These are phyloP conservation scores for Camptogramma bilineatum DNA, from an alignment of 2,888 invertebrate genomes.

Conservation along the genomic window DNA sequence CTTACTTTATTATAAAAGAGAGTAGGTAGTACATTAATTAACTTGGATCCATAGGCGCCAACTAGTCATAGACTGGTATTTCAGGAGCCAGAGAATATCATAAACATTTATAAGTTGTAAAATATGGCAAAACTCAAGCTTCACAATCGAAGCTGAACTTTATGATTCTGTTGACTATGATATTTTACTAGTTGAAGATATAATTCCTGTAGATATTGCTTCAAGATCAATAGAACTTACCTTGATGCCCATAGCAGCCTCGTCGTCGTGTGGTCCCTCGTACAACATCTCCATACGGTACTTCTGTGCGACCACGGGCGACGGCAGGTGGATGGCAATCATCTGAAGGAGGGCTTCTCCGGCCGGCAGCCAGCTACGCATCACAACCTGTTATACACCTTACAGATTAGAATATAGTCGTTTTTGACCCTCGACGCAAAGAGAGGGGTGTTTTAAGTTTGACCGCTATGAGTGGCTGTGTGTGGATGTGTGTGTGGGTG, in stretches of 20 bases:
- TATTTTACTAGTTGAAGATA: too few species aligned
- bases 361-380: slow-evolving; percentile 99
- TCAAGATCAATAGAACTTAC: slow-evolving; percentile 57
- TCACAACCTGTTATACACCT: slow-evolving; percentile 89
- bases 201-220: too few species aligned
- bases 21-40: too few species aligned
- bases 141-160: not conserved
- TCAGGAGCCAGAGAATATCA: too few species aligned
- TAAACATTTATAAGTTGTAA: not conserved
- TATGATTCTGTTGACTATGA: too few species aligned
- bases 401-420: not conserved
- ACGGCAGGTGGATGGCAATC: slow-evolving; percentile 99
- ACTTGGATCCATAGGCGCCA: too few species aligned
- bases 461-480: too few species aligned
- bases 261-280: slow-evolving; percentile 99
- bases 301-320: slow-evolving; percentile 99
- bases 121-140: not conserved
- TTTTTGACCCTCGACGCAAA: too few species aligned
- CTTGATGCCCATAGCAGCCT: slow-evolving; percentile 95
- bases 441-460: too few species aligned
- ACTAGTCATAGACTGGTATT: too few species aligned
- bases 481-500: too few species aligned
- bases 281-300: slow-evolving; percentile 99
- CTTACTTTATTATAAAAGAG: too few species aligned
- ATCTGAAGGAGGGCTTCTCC: slow-evolving; percentile 99